Evolutionary conservation across 2,797 vertebrate genomes (phyloP), one percentile per base, ranked within the genome.

Genomic region (Eospalax fontanierii): DNA sequence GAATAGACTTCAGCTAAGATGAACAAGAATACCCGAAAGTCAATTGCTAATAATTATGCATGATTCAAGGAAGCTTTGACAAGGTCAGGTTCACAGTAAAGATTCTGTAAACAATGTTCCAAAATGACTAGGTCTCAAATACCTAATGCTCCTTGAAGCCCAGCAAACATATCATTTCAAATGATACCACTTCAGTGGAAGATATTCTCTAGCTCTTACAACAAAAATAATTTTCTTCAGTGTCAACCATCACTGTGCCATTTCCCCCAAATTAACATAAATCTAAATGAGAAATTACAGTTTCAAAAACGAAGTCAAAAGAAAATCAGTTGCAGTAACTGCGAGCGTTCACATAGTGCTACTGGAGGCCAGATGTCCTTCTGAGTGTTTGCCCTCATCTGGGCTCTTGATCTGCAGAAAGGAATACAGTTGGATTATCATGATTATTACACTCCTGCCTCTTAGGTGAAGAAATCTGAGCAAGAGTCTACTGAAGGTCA

Each of bases 31-130:
- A 33, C 6, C 14, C 84, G 74, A 50, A 65, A 83, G 81, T 82
- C 54, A 90, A 63, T 92, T 89, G 65, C 87, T 93, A 83, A 74
- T 46, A 87, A 54, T 87, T 38, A 50, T 3, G 9, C 19, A 35
- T 2, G 1, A 71, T 35, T 74, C 40, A 40, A 57, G 24, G 57
- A 74, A 33, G 43, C 28, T 43, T 76, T 40, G 38, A 79, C 10
- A 0, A 14, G 54, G 79, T 89, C 54, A 66, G 21, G 74, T 68
- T 87, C 50, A 15, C 14, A 14, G 74, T 16, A 68, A 75, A 43
- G 26, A 30, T 75, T 82, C 38, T 85, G 14, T 40, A 75, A 61
- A 61, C 30, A 26, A 30, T 15, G 28, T n/a, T 78, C 91, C 22
- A 71, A 35, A 30, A 50, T 59, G 90, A 38, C 59, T 54, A 38